Evolutionary conservation across 2,888 invertebrate species (phyloP), one percentile per base, ranked within the genome.

Genomic region (Lacanobia wlatinum): DNA sequence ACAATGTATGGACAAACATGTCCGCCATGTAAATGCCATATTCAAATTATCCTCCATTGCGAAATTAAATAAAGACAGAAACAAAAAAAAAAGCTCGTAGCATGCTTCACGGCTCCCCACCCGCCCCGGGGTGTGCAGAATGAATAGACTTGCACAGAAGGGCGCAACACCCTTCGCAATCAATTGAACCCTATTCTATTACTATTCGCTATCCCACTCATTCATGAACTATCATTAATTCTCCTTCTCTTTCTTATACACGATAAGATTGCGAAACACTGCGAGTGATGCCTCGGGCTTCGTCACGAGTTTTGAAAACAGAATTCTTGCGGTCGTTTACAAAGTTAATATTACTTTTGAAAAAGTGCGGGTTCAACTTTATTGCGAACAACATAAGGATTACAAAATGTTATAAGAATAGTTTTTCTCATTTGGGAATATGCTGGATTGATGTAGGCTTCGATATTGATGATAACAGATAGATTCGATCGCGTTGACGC

Each of bases 31-130:
- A 93, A 93, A 93, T 94, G 92, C 89, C 90, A 90, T 93, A 95
- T 95, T 94, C 90, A 94, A 94, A 94, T 94, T 93, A 94, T 92
- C 91, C 94, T 90, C 95, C 94, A 95, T 95, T 91, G 95, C 95
- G 84, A 95, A 95, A 95, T 95, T 94, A 94, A 96, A 95, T 94
- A 94, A 90, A 92, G 92, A 92, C 89, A 92, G 93, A 95, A 94
- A 95, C 92, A 95, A 95, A 78, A 95, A 94, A 94, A 93, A 90
- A 53, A 70, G 87, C 88, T 86, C 88, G 85, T 87, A 88, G 89
- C 92, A 92, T 90, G 92, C 92, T 92, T 91, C 90, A 89, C 87
- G 84, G 87, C 88, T 89, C 94, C 93, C 94, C 94, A 92, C 95
- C 94, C 93, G 93, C 92, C 92, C 78, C 89, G 87, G 92, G 93